Base-by-base conservation (phyloP, 2,888 invertebrate species). In the Limnephilus auricula region DNA sequence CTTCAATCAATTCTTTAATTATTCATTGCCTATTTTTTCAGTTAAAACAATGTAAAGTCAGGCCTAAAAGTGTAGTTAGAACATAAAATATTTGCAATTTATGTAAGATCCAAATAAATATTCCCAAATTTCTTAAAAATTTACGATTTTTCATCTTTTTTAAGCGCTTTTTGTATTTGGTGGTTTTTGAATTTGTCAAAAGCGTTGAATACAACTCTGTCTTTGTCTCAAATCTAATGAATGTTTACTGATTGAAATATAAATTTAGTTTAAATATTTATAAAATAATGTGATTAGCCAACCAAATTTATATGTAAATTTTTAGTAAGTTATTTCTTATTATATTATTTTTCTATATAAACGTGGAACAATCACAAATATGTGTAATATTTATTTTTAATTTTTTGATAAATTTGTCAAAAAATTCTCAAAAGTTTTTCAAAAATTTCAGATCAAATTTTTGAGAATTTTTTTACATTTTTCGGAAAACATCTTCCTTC, bases 211-310 rank as follows among this genome's bases (percentile, higher is more conserved):
- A 13, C 85, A 40, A 34, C 25, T 25, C 25, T 40, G 30, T 50
- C 25, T 86, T 13, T 78, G 79, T 88, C 65, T 65, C 87, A 88
- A 88, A 87, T 50, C 25, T 78, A 40, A 31, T 25, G 65, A 34
- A 78, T 78, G 34, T 30, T 89, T 80, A 37, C 5, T 88, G 34
- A 88, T 34, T 32, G 25, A 88, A 31, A 78, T 86, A 79, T 90
- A 87, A 87, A 92, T 84, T 92, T 92, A 92, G 91, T 91, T 92
- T 90, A 92, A 92, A 92, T 92, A 92, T 92, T 92, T 91, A 90
- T 91, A 91, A 86, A 92, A 92, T 92, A 91, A 90, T 92, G 92
- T 92, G 92, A 92, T 92, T 92, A 92, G 92, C 87, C 88, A 86
- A 92, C 92, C 92, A 92, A 92, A 92, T 92, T 92, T 92, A 92